Conservation (phyloP, 2,113 vertebrate species). For the Dasyornis broadbenti region DNA sequence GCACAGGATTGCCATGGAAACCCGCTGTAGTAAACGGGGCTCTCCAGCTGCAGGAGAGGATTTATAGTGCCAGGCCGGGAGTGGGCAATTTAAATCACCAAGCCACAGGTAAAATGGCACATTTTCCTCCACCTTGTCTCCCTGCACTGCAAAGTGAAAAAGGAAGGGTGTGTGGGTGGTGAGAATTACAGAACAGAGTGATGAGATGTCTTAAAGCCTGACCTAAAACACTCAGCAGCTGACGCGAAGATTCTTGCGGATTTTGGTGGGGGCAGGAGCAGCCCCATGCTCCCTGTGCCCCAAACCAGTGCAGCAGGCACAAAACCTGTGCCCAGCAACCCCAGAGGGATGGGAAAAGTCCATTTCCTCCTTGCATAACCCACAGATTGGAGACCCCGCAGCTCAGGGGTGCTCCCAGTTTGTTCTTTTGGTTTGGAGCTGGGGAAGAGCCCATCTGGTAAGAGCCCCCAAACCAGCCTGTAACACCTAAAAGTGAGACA, state of each 20-base stretch:
- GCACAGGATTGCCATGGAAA: constrained; percentile 31
- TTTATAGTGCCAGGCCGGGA: neutral
- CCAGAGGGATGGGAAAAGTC: neutral
- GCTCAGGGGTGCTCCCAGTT: neutral
- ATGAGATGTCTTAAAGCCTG: neutral
- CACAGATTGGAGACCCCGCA: neutral
- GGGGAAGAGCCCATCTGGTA: neutral
- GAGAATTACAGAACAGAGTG: neutral
- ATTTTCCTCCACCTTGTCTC: neutral
- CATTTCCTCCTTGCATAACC: neutral
- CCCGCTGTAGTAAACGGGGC: neutral
- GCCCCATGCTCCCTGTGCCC: neutral
- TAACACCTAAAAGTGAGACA: neutral
- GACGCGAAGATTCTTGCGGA: neutral
- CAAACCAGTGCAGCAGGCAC: neutral
- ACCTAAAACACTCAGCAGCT: neutral
- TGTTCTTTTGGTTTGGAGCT: neutral
- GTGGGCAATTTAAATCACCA: neutral
- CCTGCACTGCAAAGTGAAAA: neutral
- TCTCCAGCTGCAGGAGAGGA: constrained; percentile 21
- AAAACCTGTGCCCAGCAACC: neutral
- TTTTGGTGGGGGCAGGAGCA: neutral
- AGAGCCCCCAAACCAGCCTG: neutral
- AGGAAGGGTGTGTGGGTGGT: neutral
- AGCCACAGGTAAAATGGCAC: neutral